Evolutionary conservation across 2,113 vertebrate genomes (phyloP).

Genomic region (Carollia perspicillata): DNA sequence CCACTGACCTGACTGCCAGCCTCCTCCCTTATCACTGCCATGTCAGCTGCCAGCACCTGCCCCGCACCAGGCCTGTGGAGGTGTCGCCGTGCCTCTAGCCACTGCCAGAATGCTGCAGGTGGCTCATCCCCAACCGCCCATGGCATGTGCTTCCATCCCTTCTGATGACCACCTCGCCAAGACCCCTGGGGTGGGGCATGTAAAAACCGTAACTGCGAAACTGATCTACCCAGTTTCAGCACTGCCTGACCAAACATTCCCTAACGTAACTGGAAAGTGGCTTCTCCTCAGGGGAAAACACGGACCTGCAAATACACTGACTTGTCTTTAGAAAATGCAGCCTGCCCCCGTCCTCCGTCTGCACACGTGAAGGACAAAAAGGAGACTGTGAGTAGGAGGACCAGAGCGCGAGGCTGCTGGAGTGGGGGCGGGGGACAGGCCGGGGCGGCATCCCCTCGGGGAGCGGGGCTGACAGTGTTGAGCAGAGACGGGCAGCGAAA

Average conservation of each 20-base stretch:
- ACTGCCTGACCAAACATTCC: not conserved
- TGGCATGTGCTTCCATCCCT: rapidly evolving
- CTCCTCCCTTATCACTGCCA: rapidly evolving
- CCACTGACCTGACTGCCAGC: rapidly evolving
- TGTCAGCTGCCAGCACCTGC: not conserved
- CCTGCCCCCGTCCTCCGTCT: not conserved
- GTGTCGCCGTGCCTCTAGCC: rapidly evolving
- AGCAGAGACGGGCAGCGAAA: not conserved
- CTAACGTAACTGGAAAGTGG: not conserved
- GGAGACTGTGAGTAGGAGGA: not conserved
- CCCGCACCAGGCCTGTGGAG: rapidly evolving
- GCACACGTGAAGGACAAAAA: not conserved
- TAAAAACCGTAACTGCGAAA: not conserved
- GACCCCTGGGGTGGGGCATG: too few species aligned
- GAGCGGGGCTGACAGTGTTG: rapidly evolving
- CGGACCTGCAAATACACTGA: not conserved
- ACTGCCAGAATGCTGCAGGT: rapidly evolving
- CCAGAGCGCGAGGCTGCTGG: not conserved
- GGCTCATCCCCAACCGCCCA: not conserved
- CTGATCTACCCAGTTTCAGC: not conserved
- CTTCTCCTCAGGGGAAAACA: not conserved
- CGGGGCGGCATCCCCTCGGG: too few species aligned
- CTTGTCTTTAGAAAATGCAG: not conserved
- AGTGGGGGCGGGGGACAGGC: not conserved
- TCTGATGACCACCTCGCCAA: too few species aligned